A percentile compares a stretch with the other conserved stretches of the same genome.
phyloP scores from a whole-genome alignment of 2,113 vertebrate genomes.

The Sciurus niger region DNA sequence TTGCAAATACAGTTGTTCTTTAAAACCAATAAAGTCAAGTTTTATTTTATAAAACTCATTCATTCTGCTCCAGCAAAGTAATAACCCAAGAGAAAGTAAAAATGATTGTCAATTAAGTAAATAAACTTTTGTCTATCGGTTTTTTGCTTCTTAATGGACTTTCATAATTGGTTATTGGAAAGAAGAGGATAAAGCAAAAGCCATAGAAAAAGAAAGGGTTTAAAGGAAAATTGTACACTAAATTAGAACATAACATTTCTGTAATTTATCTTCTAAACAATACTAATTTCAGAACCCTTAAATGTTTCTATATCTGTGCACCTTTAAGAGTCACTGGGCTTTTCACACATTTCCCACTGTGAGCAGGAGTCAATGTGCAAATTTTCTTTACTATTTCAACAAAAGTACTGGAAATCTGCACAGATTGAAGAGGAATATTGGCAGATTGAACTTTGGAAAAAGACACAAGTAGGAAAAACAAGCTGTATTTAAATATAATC shows the following conservation, averaged over 20 bases:
- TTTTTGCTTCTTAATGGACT: background rate
- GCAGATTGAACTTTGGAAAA: slow-evolving; percentile 43
- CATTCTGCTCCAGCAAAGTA: background rate
- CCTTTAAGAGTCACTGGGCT: background rate
- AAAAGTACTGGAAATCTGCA: background rate
- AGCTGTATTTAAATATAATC: background rate
- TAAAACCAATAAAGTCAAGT: background rate
- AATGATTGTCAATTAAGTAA: background rate
- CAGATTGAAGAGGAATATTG: background rate
- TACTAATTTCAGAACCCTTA: background rate
- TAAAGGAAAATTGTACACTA: slow-evolving; percentile 38
- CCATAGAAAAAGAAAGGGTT: background rate
- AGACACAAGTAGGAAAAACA: background rate
- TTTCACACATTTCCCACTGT: background rate
- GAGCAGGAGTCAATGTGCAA: background rate
- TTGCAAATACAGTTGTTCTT: background rate
- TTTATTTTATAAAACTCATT: background rate
- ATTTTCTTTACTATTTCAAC: background rate
- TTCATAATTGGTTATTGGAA: background rate
- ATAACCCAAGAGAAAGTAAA: background rate
- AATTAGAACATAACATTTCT: slow-evolving; percentile 25
- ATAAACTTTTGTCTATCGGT: background rate
- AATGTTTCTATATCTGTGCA: background rate
- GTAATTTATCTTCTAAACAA: background rate
- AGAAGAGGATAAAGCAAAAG: background rate